Conservation (phyloP, 2,113 vertebrate species). For the Pelusios castaneus region DNA sequence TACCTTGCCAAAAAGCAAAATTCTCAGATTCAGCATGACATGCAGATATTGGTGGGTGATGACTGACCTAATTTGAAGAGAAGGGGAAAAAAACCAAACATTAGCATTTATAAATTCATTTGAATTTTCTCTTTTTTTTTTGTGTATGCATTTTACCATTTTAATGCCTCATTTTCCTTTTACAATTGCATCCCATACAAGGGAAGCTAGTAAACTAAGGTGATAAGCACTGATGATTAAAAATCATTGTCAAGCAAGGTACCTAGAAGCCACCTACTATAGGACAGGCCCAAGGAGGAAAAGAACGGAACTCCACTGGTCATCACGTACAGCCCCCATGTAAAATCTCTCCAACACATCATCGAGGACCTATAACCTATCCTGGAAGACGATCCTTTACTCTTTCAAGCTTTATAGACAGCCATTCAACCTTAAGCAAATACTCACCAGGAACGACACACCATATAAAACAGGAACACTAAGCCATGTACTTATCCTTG, state of each 20-base stretch:
- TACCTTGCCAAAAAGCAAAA: conserved; percentile 98
- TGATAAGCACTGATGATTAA: not conserved
- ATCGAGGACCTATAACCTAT: too few relatives aligned
- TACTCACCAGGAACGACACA: too few relatives aligned
- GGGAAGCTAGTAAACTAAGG: conserved; percentile 43
- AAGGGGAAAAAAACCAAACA: not conserved
- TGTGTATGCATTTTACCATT: not conserved
- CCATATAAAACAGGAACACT: too few relatives aligned
- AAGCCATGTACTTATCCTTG: too few relatives aligned
- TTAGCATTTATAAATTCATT: not conserved
- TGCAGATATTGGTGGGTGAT: conserved; percentile 97
- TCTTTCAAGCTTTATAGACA: too few relatives aligned
- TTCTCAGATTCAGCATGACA: conserved; percentile 95
- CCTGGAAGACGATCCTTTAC: too few relatives aligned
- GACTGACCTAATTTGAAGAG: conserved; percentile 88
- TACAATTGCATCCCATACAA: conserved; percentile 48
- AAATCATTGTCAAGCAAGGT: not conserved
- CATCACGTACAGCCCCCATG: too few relatives aligned
- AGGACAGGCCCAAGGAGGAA: too few relatives aligned
- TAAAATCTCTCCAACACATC: too few relatives aligned
- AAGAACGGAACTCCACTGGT: too few relatives aligned
- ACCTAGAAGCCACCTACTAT: too few relatives aligned
- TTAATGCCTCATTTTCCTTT: not conserved
- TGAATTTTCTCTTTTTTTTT: not conserved
- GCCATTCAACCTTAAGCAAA: too few relatives aligned